Base-by-base conservation (phyloP, 1,140 invertebrate genomes). In the Gryon sp. region DNA sequence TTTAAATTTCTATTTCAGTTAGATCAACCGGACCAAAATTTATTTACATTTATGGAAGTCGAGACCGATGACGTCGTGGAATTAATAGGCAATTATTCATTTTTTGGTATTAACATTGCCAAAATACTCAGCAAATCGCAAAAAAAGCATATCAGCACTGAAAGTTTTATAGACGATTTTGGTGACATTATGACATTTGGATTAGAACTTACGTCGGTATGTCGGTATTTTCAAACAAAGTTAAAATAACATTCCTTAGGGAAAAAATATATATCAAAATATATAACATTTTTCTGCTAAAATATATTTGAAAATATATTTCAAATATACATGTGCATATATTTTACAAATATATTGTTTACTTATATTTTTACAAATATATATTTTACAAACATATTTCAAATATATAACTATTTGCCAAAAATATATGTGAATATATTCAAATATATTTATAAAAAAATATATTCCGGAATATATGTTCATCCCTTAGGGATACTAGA, bases 21-120 rank as follows among this genome's bases (percentile, higher is more conserved):
- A 4, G 55, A 60, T 40, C 55, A 60, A 46, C 41, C 55, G 11
- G 55, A 60, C 0, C 28, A 45, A 15, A 34, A 22, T 34, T 24
- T 60, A 3, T 20, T 46, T 16, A 19, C 32, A 4, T 0, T 16
- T 4, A 24, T 38, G 2, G 7, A 4, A 1, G 12, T 9, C 0
- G 4, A 8, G 2, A 16, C 34, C 16, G 34, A 45, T 4, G 46
- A 22, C 11, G 19, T 34, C n/a, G 7, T 3, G 3, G 18, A 12
- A n/a, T 1, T 46, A 22, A 6, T 45, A 3, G 5, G 1, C 1
- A 46, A 60, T 9, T 60, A 60, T 22, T 20, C 16, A 1, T 9
- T 43, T 4, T 19, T 30, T 8, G 0, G 43, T 1, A 9, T 4
- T 1, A 2, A 28, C 1, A 26, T 57, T 4, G n/a, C 11, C 1